These are phyloP conservation scores for Clarias pachynema DNA, from an alignment of 2,797 vertebrate species.

Conservation along the genomic window DNA sequence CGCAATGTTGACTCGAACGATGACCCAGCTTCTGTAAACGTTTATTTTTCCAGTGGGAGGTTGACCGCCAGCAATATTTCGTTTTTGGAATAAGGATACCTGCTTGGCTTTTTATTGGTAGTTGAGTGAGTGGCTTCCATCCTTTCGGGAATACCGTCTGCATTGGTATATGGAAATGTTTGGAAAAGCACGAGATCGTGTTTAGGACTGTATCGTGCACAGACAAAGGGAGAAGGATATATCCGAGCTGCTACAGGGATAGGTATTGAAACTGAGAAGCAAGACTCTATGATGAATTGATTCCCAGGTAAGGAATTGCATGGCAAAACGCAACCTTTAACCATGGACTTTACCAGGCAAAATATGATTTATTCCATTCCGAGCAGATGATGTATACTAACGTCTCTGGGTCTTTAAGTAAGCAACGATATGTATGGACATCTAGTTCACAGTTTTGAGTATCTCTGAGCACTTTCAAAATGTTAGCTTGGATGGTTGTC, in stretches of 20 bases:
- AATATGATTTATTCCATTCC: constrained; percentile 85
- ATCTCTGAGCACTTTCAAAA: constrained; percentile 68
- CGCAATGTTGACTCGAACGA: constrained; percentile 75
- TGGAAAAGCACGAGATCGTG: constrained; percentile 97
- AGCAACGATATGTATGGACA: constrained; percentile 60
- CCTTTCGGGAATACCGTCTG: constrained; percentile 99
- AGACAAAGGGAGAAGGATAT: constrained; percentile 99
- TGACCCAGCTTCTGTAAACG: constrained; percentile 63
- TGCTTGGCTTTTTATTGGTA: constrained; percentile 97
- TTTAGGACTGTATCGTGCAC: constrained; percentile 95
- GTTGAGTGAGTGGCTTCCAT: constrained; percentile 92
- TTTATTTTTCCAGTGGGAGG: constrained; percentile 66
- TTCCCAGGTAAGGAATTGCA: constrained; percentile 97
- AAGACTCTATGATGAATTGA: constrained; percentile 95
- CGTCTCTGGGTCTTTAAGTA: constrained; percentile 69
- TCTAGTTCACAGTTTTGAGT: constrained; percentile 66
- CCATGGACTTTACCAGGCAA: constrained; percentile 76
- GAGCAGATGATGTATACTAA: constrained; percentile 81
- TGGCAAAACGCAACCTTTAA: constrained; percentile 92
- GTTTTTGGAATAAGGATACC: constrained; percentile 78
- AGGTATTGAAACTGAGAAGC: constrained; percentile 85
- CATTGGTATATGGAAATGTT: constrained; percentile 93
- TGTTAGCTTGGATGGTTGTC: constrained; percentile 69
- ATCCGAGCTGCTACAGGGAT: constrained; percentile 85
- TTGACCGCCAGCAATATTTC: constrained; percentile 78